Evolutionary conservation across 2,113 vertebrate species (phyloP).

Genomic region (Panthera tigris): DNA sequence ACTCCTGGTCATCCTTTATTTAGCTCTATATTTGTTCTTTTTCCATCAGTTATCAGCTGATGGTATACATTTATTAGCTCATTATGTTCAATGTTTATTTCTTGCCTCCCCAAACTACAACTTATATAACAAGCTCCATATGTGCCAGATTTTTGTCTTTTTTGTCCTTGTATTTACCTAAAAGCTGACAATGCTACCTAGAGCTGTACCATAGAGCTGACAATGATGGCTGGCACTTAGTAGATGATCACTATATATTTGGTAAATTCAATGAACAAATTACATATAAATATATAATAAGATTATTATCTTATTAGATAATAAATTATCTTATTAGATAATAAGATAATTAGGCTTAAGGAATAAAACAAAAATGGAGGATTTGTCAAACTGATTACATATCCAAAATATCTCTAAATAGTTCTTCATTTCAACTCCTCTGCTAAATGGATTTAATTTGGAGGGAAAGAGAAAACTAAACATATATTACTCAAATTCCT

Average conservation of each 20-base stretch:
- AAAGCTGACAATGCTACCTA: background rate
- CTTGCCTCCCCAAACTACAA: background rate
- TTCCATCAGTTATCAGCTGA: background rate
- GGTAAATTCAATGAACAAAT: background rate
- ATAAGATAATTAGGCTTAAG: constrained; percentile 21
- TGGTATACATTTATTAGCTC: background rate
- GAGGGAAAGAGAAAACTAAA: background rate
- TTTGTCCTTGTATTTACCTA: constrained; percentile 12
- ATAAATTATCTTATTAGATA: background rate
- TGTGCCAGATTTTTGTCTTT: background rate
- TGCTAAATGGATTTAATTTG: constrained; percentile 33
- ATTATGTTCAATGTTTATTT: constrained; percentile 27
- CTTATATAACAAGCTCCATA: background rate
- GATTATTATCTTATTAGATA: background rate
- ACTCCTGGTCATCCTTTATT: background rate
- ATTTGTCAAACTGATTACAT: background rate
- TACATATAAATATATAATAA: background rate
- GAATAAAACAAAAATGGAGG: constrained; percentile 4
- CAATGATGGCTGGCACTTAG: background rate
- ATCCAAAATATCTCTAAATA: background rate
- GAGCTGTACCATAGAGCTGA: background rate
- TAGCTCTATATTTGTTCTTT: background rate
- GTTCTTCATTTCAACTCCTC: constrained; percentile 19
- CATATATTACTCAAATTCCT: background rate
- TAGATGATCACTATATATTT: background rate